These are phyloP conservation scores for Phylloscopus trochiloides DNA, from an alignment of 2,113 vertebrate genomes.

Conservation along the genomic window DNA sequence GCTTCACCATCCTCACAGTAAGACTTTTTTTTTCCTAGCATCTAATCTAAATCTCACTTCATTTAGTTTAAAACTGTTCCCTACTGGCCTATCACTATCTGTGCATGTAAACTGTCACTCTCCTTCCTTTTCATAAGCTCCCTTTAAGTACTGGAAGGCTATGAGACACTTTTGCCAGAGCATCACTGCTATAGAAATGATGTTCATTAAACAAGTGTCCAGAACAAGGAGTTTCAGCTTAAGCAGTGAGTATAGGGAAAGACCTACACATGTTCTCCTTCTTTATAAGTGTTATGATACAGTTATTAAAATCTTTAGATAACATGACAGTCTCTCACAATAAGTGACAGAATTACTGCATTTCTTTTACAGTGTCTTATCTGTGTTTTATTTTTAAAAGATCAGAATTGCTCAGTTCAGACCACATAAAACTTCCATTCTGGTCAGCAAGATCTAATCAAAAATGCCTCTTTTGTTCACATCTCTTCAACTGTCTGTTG, in stretches of 20 bases:
- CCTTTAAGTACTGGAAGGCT: neutral
- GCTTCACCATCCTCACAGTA: neutral
- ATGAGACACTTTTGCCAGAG: neutral
- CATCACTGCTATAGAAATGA: neutral
- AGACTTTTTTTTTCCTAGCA: neutral
- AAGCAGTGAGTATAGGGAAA: neutral
- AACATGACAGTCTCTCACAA: neutral
- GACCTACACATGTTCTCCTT: neutral
- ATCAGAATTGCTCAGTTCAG: neutral
- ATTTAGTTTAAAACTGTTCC: neutral
- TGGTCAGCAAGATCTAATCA: neutral
- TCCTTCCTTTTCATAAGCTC: neutral
- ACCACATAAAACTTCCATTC: neutral
- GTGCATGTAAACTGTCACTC: neutral
- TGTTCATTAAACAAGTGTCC: neutral
- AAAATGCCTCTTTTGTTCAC: neutral
- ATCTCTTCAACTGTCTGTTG: neutral
- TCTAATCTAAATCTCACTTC: neutral
- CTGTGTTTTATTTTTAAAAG: neutral
- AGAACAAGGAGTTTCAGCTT: neutral
- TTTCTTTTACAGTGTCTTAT: neutral
- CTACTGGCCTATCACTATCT: neutral
- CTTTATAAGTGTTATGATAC: neutral
- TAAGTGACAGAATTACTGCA: neutral
- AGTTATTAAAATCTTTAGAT: neutral